These are phyloP conservation scores for Sebastes cheni DNA, from an alignment of 2,797 vertebrate species.

Conservation along the genomic window DNA sequence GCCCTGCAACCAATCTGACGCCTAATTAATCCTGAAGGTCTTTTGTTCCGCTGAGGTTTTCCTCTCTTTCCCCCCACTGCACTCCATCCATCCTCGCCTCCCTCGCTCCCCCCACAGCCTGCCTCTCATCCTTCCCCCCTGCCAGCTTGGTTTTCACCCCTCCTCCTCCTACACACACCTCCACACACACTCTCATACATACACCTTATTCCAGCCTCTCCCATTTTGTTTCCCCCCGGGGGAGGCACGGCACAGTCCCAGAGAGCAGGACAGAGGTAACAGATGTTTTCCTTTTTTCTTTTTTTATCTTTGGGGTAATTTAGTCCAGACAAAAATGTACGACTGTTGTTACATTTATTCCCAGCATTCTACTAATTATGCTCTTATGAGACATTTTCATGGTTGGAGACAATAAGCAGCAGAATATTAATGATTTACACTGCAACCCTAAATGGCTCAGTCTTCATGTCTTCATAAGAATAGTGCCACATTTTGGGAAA, in stretches of 20 bases:
- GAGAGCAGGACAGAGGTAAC: conserved; percentile 50
- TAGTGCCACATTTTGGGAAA: not conserved
- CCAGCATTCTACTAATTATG: conserved; percentile 51
- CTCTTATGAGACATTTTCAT: conserved; percentile 4
- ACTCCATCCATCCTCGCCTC: conserved; percentile 73
- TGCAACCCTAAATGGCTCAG: not conserved
- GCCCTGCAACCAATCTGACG: conserved; percentile 85
- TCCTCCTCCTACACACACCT: not conserved
- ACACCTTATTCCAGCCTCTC: conserved; percentile 45
- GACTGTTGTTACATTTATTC: conserved; percentile 26
- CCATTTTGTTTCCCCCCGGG: conserved; percentile 40
- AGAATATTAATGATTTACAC: not conserved
- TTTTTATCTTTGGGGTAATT: conserved; percentile 37
- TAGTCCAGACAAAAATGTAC: conserved; percentile 31
- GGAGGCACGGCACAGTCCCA: conserved; percentile 46
- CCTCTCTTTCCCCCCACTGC: conserved; percentile 64
- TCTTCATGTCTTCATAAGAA: not conserved
- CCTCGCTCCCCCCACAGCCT: conserved; percentile 27
- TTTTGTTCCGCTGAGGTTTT: conserved; percentile 82
- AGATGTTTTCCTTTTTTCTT: conserved; percentile 54
- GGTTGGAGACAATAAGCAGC: conserved; percentile 2
- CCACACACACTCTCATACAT: not conserved
- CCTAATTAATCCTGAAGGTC: conserved; percentile 88
- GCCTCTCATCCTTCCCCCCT: conserved; percentile 46
- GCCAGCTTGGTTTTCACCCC: conserved; percentile 37